phyloP scores from a whole-genome alignment of 2,113 vertebrate genomes.

The Phainopepla nitens region DNA sequence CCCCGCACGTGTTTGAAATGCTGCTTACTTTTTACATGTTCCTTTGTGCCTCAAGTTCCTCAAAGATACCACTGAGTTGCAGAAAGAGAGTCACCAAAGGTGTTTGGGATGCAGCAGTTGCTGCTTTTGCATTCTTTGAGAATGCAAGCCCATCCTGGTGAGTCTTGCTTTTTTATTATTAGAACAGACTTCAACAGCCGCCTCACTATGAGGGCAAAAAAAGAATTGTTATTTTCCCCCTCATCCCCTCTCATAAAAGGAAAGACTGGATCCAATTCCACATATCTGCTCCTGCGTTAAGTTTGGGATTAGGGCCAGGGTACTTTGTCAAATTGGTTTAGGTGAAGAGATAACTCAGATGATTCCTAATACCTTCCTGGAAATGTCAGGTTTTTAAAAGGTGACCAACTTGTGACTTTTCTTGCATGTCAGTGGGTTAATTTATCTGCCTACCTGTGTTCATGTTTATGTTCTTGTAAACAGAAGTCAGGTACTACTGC shows the following conservation, averaged over 20 bases:
- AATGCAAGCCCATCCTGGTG: not conserved
- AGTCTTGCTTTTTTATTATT: not conserved
- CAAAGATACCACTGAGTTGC: rapidly evolving
- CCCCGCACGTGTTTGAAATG: not conserved
- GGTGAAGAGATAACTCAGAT: not conserved
- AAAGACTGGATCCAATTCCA: not conserved
- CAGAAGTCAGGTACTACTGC: not conserved
- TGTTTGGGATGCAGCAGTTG: not conserved
- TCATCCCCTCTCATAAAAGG: not conserved
- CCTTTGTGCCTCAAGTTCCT: not conserved
- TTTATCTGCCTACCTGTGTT: not conserved
- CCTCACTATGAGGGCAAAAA: not conserved
- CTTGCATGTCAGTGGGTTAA: not conserved
- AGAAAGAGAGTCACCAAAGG: not conserved
- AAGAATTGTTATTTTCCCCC: not conserved
- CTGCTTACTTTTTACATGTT: not conserved
- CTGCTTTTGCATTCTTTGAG: not conserved
- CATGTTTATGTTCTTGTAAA: not conserved
- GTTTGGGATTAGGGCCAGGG: not conserved
- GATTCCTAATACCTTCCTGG: not conserved
- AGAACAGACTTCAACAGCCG: not conserved
- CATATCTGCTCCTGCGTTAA: not conserved
- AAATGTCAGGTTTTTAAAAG: not conserved
- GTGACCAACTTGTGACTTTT: not conserved
- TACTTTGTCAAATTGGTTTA: not conserved